Evolutionary conservation across 2,888 invertebrate genomes (phyloP).

Genomic region (Ferrisia virgata): DNA sequence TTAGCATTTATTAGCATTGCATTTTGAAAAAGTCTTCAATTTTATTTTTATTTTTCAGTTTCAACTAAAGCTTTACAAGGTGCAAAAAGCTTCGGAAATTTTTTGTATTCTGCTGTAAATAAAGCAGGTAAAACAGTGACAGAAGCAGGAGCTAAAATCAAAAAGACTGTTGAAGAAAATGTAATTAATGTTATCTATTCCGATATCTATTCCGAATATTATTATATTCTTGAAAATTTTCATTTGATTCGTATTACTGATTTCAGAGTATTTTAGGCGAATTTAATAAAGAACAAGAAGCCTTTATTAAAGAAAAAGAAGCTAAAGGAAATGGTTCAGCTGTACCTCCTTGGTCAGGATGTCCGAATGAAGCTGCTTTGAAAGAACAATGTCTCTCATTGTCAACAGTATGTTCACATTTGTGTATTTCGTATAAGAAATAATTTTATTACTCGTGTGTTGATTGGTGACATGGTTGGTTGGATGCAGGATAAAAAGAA

Average conservation of each 20-base stretch:
- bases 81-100: slow-evolving; percentile 86
- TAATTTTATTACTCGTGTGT: not conserved
- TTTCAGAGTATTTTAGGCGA: slow-evolving; percentile 91
- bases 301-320: slow-evolving; percentile 85
- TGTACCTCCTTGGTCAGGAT: slow-evolving; percentile 91
- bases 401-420: slow-evolving; percentile 66
- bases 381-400: slow-evolving; percentile 94
- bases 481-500: slow-evolving; percentile 83
- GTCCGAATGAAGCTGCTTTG: slow-evolving; percentile 87
- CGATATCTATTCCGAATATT: too few species aligned
- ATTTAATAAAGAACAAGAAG: slow-evolving; percentile 94
- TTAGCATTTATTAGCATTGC: too few species aligned
- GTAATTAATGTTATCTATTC: slow-evolving; percentile 60
- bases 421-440: not conserved
- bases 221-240: slow-evolving; percentile 50
- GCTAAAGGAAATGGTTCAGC: slow-evolving; percentile 66
- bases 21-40: slow-evolving; percentile 3
- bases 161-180: slow-evolving; percentile 94
- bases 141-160: slow-evolving; percentile 87
- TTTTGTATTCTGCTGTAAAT: slow-evolving; percentile 91
- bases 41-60: slow-evolving; percentile 58
- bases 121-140: slow-evolving; percentile 91
- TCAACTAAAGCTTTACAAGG: slow-evolving; percentile 86
- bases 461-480: slow-evolving; percentile 3
- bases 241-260: slow-evolving; percentile 46